Conservation (phyloP, 2,113 vertebrate genomes). For the mouse (Mus musculus) region DNA sequence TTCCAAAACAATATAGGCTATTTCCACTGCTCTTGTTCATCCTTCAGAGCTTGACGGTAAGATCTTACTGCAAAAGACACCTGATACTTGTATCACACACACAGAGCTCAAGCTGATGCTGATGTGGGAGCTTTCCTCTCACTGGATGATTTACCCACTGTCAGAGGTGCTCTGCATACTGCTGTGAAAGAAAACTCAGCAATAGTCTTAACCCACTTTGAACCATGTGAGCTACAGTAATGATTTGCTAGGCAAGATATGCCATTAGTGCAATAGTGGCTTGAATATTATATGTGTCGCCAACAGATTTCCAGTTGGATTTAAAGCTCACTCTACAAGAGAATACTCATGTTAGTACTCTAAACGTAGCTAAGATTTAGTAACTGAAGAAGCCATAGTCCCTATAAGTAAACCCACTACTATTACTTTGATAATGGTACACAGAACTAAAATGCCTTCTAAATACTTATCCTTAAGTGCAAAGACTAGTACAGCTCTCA, state of each 20-base stretch:
- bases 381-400: not conserved
- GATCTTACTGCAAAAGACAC: not conserved
- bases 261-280: not conserved
- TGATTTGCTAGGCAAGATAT: not conserved
- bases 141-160: not conserved
- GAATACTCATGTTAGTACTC: not conserved
- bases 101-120: not conserved
- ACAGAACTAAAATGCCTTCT: not conserved
- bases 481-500: not conserved
- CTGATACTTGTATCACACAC: not conserved
- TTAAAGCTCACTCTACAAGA: not conserved
- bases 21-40: not conserved
- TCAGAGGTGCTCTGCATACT: not conserved
- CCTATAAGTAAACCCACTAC: not conserved
- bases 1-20: not conserved
- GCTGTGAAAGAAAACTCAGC: not conserved
- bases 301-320: not conserved
- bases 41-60: not conserved
- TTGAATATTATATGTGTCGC: not conserved
- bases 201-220: not conserved
- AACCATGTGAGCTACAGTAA: not conserved
- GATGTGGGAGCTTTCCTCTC: not conserved
- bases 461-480: not conserved
- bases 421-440: not conserved
- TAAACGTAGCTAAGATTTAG: not conserved